A percentile compares a stretch with the other conserved stretches of the same genome.
Evolutionary conservation across 2,888 invertebrate species (phyloP).

Genomic region (Microctonus brassicae): DNA sequence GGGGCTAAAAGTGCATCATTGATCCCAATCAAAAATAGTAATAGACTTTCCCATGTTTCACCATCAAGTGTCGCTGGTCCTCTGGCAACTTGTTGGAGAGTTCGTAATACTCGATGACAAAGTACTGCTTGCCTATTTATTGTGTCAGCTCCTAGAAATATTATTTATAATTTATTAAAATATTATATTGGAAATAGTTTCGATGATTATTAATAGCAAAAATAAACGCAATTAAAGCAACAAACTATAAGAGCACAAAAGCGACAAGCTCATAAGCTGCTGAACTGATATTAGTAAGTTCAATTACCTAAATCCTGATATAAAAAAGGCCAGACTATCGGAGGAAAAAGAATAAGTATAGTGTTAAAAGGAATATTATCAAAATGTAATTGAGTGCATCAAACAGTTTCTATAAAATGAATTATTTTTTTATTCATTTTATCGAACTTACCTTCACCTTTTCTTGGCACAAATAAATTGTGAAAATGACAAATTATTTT

Average conservation of each 20-base stretch:
- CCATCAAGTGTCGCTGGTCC: slow-evolving; percentile 82
- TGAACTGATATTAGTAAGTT: slow-evolving; percentile 21
- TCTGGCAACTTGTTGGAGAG: slow-evolving; percentile 84
- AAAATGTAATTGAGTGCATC: slow-evolving; percentile 12
- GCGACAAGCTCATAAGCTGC: slow-evolving; percentile 47
- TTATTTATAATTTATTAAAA: slow-evolving; percentile 12
- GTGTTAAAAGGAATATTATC: slow-evolving; percentile 9
- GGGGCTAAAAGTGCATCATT: slow-evolving; percentile 93
- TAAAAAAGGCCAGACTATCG: slow-evolving; percentile 90
- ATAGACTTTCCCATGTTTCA: slow-evolving; percentile 91
- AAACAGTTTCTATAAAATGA: not conserved
- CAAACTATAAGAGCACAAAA: slow-evolving; percentile 24
- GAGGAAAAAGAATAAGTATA: slow-evolving; percentile 63
- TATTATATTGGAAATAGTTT: slow-evolving; percentile 12
- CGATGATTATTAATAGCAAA: not conserved
- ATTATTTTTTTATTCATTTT: not conserved
- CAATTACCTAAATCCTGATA: slow-evolving; percentile 87
- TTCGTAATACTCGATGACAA: slow-evolving; percentile 90
- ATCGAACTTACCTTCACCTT: slow-evolving; percentile 85
- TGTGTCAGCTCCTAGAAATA: slow-evolving; percentile 81
- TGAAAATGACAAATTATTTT: slow-evolving; percentile 94
- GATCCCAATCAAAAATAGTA: slow-evolving; percentile 89
- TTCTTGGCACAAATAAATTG: slow-evolving; percentile 93
- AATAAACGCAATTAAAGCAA: slow-evolving; percentile 30
- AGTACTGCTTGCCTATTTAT: slow-evolving; percentile 94